These are phyloP conservation scores for Myocastor coypus DNA, from an alignment of 2,113 vertebrate species.

Conservation along the genomic window DNA sequence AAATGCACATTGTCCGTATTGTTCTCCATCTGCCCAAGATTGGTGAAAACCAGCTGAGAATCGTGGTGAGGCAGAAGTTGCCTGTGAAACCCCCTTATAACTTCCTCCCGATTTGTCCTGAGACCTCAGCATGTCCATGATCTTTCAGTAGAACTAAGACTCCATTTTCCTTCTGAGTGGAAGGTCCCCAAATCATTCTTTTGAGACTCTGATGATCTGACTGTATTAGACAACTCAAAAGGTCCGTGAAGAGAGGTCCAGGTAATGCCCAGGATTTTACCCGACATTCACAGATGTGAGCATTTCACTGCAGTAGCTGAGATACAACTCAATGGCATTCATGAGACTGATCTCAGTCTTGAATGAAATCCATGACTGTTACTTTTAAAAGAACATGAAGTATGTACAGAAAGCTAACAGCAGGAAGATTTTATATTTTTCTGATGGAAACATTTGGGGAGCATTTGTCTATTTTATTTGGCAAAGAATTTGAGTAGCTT, in stretches of 20 bases:
- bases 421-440: not conserved
- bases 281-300: not conserved
- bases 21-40: not conserved
- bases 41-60: not conserved
- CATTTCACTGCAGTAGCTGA: not conserved
- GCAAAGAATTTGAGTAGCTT: slow-evolving; percentile 54
- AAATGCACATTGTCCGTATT: not conserved
- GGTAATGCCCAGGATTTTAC: not conserved
- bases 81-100: not conserved
- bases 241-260: not conserved
- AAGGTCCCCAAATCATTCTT: not conserved
- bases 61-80: not conserved
- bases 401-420: not conserved
- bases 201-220: not conserved
- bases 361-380: not conserved
- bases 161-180: not conserved
- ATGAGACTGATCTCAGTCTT: not conserved
- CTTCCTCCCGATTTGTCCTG: not conserved
- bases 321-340: not conserved
- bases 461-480: slow-evolving; percentile 33
- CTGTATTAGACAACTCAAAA: not conserved
- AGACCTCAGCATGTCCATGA: not conserved
- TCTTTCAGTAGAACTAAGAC: not conserved
- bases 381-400: slow-evolving; percentile 42
- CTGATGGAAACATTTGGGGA: not conserved